phyloP scores from a whole-genome alignment of 2,113 vertebrate genomes.

The Dicaeum eximium region DNA sequence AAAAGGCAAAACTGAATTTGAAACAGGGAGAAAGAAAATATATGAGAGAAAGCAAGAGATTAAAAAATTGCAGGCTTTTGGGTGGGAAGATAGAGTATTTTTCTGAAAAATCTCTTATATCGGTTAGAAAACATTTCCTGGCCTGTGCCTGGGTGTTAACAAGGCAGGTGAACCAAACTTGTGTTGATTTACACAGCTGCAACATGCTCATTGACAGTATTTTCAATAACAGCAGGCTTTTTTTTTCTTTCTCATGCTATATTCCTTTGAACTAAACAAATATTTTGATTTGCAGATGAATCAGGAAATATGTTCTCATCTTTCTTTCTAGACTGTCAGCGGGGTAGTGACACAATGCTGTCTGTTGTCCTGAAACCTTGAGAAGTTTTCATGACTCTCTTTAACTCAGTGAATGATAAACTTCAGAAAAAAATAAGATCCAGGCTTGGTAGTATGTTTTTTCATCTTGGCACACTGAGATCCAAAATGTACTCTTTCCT shows the following conservation, averaged over 20 bases:
- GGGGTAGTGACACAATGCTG: background rate
- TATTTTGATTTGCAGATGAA: constrained; percentile 2
- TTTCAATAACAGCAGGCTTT: background rate
- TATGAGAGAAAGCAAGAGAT: background rate
- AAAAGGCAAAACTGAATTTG: background rate
- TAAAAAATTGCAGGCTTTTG: background rate
- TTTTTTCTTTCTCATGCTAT: background rate
- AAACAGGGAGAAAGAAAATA: background rate
- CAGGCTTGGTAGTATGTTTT: background rate
- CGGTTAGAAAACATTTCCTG: background rate
- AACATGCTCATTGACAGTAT: background rate
- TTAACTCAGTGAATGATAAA: background rate
- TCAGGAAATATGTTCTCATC: background rate
- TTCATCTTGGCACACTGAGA: background rate
- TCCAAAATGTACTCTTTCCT: background rate
- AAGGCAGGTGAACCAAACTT: background rate
- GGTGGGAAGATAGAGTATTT: background rate
- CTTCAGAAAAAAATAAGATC: background rate
- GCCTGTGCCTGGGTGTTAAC: background rate
- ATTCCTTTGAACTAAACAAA: background rate
- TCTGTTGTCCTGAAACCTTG: constrained; percentile 1
- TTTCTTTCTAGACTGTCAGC: background rate
- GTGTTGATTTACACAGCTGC: background rate
- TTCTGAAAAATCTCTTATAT: background rate
- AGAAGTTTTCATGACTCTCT: background rate